A percentile compares a stretch with the other conserved stretches of the same genome.
Evolutionary conservation across 2,113 vertebrate species (phyloP).

Genomic region (Deroptyus accipitrinus): DNA sequence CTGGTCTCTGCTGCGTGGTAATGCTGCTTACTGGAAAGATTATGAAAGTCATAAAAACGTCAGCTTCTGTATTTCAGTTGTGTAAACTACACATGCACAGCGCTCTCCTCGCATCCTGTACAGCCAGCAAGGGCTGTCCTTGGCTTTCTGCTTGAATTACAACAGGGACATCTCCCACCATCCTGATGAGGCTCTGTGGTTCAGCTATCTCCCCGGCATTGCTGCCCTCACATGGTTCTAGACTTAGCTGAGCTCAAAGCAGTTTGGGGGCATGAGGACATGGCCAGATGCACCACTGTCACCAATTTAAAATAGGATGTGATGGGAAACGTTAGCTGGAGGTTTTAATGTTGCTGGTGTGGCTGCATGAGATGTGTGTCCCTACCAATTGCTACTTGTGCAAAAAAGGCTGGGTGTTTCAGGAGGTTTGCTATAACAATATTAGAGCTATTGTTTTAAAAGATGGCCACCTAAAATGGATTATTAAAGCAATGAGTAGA

Average conservation of each 20-base stretch:
- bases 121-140: background rate
- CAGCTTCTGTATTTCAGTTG: constrained; percentile 41
- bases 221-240: background rate
- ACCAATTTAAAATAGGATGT: background rate
- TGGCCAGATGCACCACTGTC: background rate
- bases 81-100: background rate
- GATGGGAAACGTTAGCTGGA: background rate
- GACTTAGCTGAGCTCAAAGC: background rate
- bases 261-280: background rate
- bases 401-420: background rate
- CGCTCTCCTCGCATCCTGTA: background rate
- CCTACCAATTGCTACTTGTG: rapidly evolving
- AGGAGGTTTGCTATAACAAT: background rate
- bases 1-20: rapidly evolving
- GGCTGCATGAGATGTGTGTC: rapidly evolving
- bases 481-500: background rate
- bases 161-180: background rate
- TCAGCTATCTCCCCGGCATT: background rate
- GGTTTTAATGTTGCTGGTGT: background rate
- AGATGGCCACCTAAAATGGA: background rate
- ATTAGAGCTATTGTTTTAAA: background rate
- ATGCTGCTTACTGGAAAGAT: background rate
- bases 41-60: constrained; percentile 48
- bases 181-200: background rate
- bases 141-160: background rate